These are phyloP conservation scores for Octodonta nipae DNA, from an alignment of 2,888 invertebrate species.

Conservation along the genomic window DNA sequence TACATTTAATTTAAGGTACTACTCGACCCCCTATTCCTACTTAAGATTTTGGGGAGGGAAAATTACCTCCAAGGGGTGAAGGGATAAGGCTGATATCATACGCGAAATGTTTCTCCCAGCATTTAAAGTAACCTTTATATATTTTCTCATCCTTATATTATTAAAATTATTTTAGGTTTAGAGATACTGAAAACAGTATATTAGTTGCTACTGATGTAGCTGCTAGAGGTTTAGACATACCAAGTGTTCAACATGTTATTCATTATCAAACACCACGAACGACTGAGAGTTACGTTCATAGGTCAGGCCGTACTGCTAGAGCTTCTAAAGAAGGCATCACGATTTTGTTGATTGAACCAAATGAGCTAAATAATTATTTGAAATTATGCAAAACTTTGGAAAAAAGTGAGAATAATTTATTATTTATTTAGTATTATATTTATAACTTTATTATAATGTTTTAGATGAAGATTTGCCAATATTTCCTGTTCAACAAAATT, in stretches of 20 bases:
- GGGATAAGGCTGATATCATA: neutral
- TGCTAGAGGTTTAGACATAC: conserved; percentile 91
- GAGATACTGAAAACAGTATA: conserved; percentile 55
- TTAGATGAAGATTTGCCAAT: conserved; percentile 67
- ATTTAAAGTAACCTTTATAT: neutral
- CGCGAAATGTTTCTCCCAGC: neutral
- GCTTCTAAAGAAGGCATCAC: conserved; percentile 81
- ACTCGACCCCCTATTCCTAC: too few relatives aligned
- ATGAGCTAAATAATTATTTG: conserved; percentile 64
- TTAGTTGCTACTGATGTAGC: conserved; percentile 94
- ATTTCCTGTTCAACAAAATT: conserved; percentile 61
- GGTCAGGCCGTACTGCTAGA: conserved; percentile 92
- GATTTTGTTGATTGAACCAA: conserved; percentile 79
- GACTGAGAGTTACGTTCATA: conserved; percentile 90
- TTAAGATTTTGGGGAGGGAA: neutral
- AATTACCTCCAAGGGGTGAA: neutral
- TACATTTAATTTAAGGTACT: too few relatives aligned
- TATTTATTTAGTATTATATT: conserved; percentile 3
- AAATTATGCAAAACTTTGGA: conserved; percentile 74
- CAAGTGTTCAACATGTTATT: conserved; percentile 83
- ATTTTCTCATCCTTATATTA: conserved; percentile 1
- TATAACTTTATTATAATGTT: conserved; percentile 16
- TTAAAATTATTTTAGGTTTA: conserved; percentile 50
- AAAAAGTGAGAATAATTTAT: conserved; percentile 49
- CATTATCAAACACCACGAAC: conserved; percentile 93